phyloP scores from a whole-genome alignment of 2,888 invertebrate species.

The Cerceris rybyensis region DNA sequence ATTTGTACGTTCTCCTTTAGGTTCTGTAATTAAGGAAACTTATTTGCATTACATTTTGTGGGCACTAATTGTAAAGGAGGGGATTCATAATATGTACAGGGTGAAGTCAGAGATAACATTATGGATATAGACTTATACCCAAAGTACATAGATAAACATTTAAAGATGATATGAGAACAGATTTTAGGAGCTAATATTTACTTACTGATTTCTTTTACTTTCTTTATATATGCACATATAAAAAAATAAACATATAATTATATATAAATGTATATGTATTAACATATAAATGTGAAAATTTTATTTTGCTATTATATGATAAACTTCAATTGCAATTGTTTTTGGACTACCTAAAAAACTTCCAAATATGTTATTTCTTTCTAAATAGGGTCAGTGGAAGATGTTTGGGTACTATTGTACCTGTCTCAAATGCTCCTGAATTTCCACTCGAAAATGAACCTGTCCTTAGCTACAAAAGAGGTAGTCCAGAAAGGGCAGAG shows the following conservation, averaged over 20 bases:
- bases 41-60: background rate
- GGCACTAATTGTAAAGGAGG: background rate
- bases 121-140: constrained; percentile 36
- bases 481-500: constrained; percentile 90
- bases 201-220: constrained; percentile 2
- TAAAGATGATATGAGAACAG: constrained; percentile 34
- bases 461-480: constrained; percentile 90
- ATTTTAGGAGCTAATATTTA: constrained; percentile 46
- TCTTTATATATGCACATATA: constrained; percentile 10
- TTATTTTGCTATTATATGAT: background rate
- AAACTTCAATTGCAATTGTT: background rate
- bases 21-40: background rate
- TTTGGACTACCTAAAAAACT: background rate
- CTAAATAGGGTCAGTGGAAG: constrained; percentile 81
- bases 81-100: background rate
- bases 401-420: constrained; percentile 86
- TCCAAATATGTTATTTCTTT: constrained; percentile 18
- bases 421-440: constrained; percentile 86
- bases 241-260: constrained; percentile 1
- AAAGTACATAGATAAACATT: constrained; percentile 62
- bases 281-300: background rate
- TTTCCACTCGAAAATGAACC: constrained; percentile 91
- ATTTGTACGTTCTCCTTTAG: background rate
- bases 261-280: background rate
- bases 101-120: constrained; percentile 55